Conservation (phyloP, 2,888 invertebrate genomes). For the Sminthurinus aureus region DNA sequence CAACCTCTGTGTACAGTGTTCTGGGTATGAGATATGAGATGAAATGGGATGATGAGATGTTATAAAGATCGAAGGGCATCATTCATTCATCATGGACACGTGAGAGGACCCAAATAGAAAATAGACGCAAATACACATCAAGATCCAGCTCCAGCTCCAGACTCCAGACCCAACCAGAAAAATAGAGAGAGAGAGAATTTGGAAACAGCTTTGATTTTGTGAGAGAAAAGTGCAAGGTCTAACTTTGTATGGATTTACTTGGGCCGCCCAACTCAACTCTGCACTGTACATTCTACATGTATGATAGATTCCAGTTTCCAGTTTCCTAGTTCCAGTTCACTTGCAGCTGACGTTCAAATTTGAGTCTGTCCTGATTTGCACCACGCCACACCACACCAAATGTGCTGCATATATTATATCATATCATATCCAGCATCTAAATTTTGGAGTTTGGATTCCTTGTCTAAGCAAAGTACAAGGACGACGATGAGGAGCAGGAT, state of each 20-base stretch:
- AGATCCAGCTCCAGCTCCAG: background rate
- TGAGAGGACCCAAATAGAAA: conserved; percentile 15
- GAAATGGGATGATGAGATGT: too few species aligned
- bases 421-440: background rate
- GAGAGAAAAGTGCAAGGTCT: conserved; percentile 8
- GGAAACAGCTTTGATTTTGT: background rate
- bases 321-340: conserved; percentile 30
- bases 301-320: conserved; percentile 35
- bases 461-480: background rate
- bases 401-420: conserved; percentile 51
- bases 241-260: conserved; percentile 18
- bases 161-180: background rate
- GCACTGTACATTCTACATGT: too few species aligned
- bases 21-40: conserved; percentile 43
- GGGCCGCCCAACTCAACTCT: background rate
- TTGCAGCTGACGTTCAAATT: conserved; percentile 48
- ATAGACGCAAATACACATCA: background rate
- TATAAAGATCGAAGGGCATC: conserved; percentile 45
- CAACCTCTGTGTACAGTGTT: background rate
- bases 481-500: background rate
- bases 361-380: background rate
- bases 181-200: background rate
- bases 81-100: conserved; percentile 54
- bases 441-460: background rate
- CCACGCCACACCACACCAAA: conserved; percentile 42